Evolutionary conservation across 2,888 invertebrate genomes (phyloP).

Genomic region (Eilema depressum): DNA sequence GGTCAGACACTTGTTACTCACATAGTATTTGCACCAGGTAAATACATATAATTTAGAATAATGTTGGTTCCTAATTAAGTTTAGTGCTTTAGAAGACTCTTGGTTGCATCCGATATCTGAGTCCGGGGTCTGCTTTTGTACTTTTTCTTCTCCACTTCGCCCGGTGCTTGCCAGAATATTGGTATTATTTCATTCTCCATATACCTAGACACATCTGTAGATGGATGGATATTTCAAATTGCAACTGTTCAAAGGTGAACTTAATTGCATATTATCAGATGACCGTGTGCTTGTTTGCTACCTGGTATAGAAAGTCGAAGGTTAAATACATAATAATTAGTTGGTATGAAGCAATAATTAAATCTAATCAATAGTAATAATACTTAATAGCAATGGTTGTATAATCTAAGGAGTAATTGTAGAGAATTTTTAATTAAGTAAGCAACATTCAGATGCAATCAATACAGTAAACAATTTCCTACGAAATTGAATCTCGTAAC

Average conservation of each 20-base stretch:
- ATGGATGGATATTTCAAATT: too few species aligned
- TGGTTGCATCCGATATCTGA: background rate
- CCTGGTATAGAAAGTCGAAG: background rate
- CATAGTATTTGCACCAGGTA: too few species aligned
- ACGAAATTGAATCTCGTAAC: slow-evolving; percentile 17
- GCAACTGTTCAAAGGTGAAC: background rate
- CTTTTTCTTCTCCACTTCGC: too few species aligned
- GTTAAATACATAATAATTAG: background rate
- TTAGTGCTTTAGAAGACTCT: too few species aligned
- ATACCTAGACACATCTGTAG: too few species aligned
- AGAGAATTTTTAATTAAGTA: background rate
- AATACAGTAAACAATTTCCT: slow-evolving; percentile 24
- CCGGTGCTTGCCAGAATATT: too few species aligned
- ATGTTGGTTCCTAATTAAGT: too few species aligned
- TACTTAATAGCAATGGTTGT: background rate
- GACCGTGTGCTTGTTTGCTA: background rate
- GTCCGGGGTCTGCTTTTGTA: background rate
- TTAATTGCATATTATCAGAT: background rate
- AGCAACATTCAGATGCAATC: slow-evolving; percentile 9
- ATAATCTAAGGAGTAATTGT: background rate
- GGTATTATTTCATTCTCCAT: background rate
- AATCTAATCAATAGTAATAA: background rate
- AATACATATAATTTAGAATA: too few species aligned
- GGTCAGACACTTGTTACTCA: too few species aligned
- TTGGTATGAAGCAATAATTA: background rate